These are phyloP conservation scores for Xiphorhynchus erythropygius DNA, from an alignment of 2,797 vertebrate species.

Conservation along the genomic window DNA sequence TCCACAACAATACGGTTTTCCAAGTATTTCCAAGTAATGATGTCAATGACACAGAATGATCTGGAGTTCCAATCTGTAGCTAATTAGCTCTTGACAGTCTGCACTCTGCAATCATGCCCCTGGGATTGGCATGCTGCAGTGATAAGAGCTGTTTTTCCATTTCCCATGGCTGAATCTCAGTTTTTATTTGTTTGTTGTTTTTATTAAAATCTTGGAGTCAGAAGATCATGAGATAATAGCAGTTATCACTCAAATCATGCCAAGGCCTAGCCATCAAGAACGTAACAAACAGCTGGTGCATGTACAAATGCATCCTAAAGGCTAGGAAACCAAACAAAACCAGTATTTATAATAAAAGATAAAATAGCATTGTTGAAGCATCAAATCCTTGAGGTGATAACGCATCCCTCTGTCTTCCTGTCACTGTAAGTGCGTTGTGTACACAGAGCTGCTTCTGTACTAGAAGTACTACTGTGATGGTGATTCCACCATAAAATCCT, in stretches of 20 bases:
- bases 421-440: background rate
- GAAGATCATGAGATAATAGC: background rate
- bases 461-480: background rate
- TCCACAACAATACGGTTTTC: background rate
- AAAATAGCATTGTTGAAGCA: background rate
- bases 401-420: background rate
- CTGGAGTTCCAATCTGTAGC: background rate
- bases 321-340: background rate
- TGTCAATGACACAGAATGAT: background rate
- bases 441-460: background rate
- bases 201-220: background rate
- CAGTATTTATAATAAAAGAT: background rate
- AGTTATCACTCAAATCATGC: background rate
- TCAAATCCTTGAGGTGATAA: background rate
- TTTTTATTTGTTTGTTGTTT: background rate
- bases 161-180: background rate
- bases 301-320: background rate
- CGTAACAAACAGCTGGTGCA: background rate
- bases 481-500: background rate
- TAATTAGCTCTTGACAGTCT: background rate
- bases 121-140: background rate
- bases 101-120: background rate
- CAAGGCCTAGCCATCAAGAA: background rate
- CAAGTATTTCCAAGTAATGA: background rate
- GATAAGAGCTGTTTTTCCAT: background rate